phyloP scores from a whole-genome alignment of 2,888 invertebrate species.

The Aleiodes alternator region DNA sequence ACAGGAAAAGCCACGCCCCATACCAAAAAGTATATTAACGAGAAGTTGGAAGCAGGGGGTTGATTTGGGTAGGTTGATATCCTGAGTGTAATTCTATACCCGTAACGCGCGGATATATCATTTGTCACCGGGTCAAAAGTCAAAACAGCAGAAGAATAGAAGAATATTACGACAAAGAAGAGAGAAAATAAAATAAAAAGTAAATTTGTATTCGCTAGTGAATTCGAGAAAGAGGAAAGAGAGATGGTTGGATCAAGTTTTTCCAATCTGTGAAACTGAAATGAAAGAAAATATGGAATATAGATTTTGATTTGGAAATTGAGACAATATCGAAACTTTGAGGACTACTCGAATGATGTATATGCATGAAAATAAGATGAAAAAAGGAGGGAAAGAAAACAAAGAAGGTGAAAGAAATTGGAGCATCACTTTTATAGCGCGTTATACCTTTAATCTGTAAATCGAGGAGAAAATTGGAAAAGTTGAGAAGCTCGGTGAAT shows the following conservation, averaged over 20 bases:
- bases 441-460: constrained; percentile 54
- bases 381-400: constrained; percentile 17
- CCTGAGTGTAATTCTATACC: constrained; percentile 26
- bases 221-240: constrained; percentile 2
- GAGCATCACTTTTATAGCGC: constrained; percentile 31
- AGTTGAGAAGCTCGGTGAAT: constrained; percentile 56
- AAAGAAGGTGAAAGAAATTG: constrained; percentile 20
- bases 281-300: constrained; percentile 15
- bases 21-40: constrained; percentile 2
- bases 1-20: constrained; percentile 17
- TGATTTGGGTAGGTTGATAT: neutral
- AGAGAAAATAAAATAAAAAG: constrained; percentile 21
- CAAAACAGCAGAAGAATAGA: constrained; percentile 21
- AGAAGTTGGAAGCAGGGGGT: constrained; percentile 6
- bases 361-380: constrained; percentile 30
- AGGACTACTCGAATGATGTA: constrained; percentile 5
- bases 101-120: constrained; percentile 19
- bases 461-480: constrained; percentile 61
- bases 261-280: neutral
- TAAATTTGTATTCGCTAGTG: constrained; percentile 24
- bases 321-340: constrained; percentile 44
- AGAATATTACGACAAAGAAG: constrained; percentile 4
- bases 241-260: constrained; percentile 17
- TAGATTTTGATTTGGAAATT: constrained; percentile 13
- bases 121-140: constrained; percentile 21